Base-by-base conservation (phyloP, 2,888 invertebrate species). In the Hermodice carunculata region DNA sequence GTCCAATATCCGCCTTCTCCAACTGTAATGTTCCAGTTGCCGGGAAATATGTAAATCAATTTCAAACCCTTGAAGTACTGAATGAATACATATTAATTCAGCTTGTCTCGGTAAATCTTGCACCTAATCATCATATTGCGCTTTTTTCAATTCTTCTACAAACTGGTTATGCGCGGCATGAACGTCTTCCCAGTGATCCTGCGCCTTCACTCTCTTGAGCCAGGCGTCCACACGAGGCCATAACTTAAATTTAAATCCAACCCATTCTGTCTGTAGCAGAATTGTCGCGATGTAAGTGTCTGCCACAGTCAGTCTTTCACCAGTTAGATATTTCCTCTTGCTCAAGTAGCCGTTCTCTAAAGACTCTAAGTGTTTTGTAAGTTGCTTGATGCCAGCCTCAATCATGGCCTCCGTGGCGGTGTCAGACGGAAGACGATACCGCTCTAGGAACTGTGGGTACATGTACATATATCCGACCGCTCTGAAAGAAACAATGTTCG, bases 391-490 rank as follows among this genome's bases (percentile, higher is more conserved):
- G 31, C 79, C 80, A 14, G 66, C 64, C 61, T 81, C 81, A 5
- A 79, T 64, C 32, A 81, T 61, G 22, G 63, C 70, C 59, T 81
- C 80, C 57, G 76, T 81, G 28, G 77, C 74, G n/a, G 69, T 63
- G 8, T 77, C 78, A 8, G 74, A 63, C 5, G 75, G 71, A 19
- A 80, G 71, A 29, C 75, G 66, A 58, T 78, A 80, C 49, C 76
- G 73, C 22, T 81, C 78, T 22, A 81, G 70, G 68, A 78, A 78
- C 61, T 79, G 78, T 40, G 81, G 81, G 70, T 80, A 81, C 2
- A 78, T 74, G 64, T 77, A 78, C 19, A 67, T 69, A 64, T 72
- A 78, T 0, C 81, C 81, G 14, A 78, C 70, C 17, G 72, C 71
- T 57, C 81, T 80, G 74, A 51, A 73, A 69, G 8, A 24, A 46